These are phyloP conservation scores for Otolemur garnettii DNA, from an alignment of 2,113 vertebrate genomes.

Conservation along the genomic window DNA sequence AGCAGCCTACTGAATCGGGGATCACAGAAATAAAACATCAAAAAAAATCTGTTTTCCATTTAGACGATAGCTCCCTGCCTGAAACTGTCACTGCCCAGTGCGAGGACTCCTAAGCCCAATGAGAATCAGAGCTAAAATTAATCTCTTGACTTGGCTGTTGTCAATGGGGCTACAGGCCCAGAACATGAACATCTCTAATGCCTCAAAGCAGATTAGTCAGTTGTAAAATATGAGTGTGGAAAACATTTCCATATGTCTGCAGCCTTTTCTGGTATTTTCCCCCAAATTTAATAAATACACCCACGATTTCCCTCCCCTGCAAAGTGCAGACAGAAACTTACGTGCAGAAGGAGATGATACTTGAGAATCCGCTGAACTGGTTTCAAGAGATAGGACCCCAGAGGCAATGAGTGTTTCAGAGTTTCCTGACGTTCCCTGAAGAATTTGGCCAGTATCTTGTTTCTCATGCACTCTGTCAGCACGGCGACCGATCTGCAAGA, in stretches of 20 bases:
- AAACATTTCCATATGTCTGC: constrained; percentile 50
- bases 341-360: constrained; percentile 97
- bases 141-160: constrained; percentile 57
- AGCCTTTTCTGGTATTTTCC: not conserved
- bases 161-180: constrained; percentile 43
- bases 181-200: constrained; percentile 66
- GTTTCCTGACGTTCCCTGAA: constrained; percentile 97
- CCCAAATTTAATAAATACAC: not conserved
- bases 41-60: constrained; percentile 62
- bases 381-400: constrained; percentile 99
- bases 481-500: constrained; percentile 95
- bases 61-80: constrained; percentile 58
- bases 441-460: constrained; percentile 96
- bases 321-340: constrained; percentile 82
- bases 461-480: constrained; percentile 98
- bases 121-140: constrained; percentile 8
- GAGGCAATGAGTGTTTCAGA: constrained; percentile 95
- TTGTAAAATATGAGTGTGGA: constrained; percentile 67
- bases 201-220: constrained; percentile 63
- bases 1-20: constrained; percentile 42
- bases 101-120: constrained; percentile 50
- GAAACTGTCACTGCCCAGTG: constrained; percentile 12
- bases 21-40: constrained; percentile 48
- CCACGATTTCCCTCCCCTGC: not conserved
- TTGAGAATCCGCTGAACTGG: constrained; percentile 99